Conservation (phyloP, 2,888 invertebrate genomes). For the Azorinus chamasolen region DNA sequence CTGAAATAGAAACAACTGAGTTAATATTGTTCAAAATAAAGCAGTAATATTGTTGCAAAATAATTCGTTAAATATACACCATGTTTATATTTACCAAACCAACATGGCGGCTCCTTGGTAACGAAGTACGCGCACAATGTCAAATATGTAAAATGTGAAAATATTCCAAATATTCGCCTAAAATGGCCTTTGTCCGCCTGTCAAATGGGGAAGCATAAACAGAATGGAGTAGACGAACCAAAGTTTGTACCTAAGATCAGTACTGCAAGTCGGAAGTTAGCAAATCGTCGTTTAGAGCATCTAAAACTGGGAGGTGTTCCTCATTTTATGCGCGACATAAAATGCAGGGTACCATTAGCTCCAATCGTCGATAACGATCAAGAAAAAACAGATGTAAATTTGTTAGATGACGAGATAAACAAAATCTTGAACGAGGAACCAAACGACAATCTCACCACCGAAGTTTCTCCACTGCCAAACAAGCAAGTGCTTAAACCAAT, state of each 20-base stretch:
- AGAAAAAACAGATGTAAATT: neutral
- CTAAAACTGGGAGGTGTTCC: slow-evolving; percentile 64
- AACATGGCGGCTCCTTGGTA: slow-evolving; percentile 79
- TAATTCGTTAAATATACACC: no score
- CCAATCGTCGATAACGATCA: slow-evolving; percentile 62
- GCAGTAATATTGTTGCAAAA: no score
- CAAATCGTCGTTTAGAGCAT: slow-evolving; percentile 65
- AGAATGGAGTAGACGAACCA: slow-evolving; percentile 63
- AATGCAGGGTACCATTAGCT: slow-evolving; percentile 70
- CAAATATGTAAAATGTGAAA: slow-evolving; percentile 19
- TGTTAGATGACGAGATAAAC: slow-evolving; percentile 17
- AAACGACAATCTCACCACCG: neutral
- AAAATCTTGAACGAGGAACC: neutral
- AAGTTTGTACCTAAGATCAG: slow-evolving; percentile 75
- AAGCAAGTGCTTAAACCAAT: slow-evolving; percentile 59
- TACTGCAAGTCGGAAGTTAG: slow-evolving; percentile 74
- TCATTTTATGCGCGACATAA: slow-evolving; percentile 76
- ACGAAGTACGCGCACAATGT: slow-evolving; percentile 65
- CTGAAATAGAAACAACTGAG: no score
- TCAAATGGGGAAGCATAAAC: slow-evolving; percentile 76
- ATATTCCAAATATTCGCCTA: slow-evolving; percentile 1
- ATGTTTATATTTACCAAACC: slow-evolving; percentile 37
- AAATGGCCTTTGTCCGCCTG: slow-evolving; percentile 43
- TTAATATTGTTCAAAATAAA: no score
- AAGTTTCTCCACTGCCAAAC: slow-evolving; percentile 10